A percentile compares a stretch with the other conserved stretches of the same genome.
Conservation (phyloP, 2,888 invertebrate genomes). For the Dasypolia templi region DNA sequence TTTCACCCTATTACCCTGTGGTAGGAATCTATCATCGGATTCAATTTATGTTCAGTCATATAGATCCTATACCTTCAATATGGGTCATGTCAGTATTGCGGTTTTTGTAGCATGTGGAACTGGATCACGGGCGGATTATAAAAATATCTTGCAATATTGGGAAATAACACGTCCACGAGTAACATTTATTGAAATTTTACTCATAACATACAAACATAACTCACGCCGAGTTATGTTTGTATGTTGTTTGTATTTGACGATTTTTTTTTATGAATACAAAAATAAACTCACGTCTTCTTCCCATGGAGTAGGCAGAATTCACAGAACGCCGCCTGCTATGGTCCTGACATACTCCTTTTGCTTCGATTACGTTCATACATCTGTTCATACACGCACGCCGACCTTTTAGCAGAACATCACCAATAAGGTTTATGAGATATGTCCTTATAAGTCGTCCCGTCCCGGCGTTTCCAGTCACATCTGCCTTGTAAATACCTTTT, state of each 20-base stretch:
- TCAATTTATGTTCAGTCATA: slow-evolving; percentile 8
- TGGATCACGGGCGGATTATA: slow-evolving; percentile 9
- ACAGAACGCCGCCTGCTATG: too few species aligned
- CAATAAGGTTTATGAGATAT: neutral
- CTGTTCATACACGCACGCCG: neutral
- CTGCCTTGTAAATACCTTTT: neutral
- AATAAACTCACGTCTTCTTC: too few species aligned
- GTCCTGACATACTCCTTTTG: too few species aligned
- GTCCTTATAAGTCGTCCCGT: neutral
- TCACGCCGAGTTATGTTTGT: too few species aligned
- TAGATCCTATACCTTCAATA: slow-evolving; percentile 16
- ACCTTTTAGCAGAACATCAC: neutral
- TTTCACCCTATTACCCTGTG: neutral
- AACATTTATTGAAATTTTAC: slow-evolving; percentile 1
- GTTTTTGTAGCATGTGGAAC: slow-evolving; percentile 14
- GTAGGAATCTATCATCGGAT: neutral
- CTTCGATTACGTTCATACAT: too few species aligned
- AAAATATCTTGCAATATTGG: slow-evolving; percentile 18
- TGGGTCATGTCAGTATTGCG: slow-evolving; percentile 24
- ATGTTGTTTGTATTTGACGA: too few species aligned
- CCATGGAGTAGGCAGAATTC: too few species aligned
- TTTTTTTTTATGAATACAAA: too few species aligned
- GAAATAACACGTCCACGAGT: slow-evolving; percentile 1
- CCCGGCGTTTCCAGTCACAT: neutral
- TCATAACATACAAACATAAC: neutral